Base-by-base conservation (phyloP, 2,888 invertebrate genomes). In the Tromatobia lineatoria region DNA sequence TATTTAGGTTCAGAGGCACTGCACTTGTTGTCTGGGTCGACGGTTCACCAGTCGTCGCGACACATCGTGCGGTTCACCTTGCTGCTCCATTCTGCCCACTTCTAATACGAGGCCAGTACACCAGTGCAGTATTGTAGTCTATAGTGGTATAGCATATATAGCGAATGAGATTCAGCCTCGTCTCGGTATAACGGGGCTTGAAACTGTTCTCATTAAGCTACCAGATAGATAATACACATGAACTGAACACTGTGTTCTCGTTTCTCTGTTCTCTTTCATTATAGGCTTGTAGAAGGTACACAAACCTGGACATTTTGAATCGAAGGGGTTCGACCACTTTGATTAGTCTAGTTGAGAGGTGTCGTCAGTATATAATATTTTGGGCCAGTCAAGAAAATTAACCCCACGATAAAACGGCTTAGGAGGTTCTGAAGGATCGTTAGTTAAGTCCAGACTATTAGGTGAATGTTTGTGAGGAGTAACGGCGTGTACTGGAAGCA, bases 201-300 rank as follows among this genome's bases (percentile, higher is more conserved):
- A 92, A 91, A 92, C 92, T 91, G 89, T 91, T 91, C 91, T 91
- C 92, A 92, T 92, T 92, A 92, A 92, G 91, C 90, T 88, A 87
- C 90, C 89, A 90, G 90, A 88, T 88, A 90, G 89, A 90, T 69
- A 75, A 77, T 64, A 71, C 61, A 77, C 59, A 67, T 61, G 45
- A 47, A 52, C 66, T 8, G 69, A 77, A 78, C 38, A 61, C 61
- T 29, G 77, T 45, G 34, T 59, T 59, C 71, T 34, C 61, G 45
- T 64, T 80, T 69, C 73, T 89, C 89, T 89, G 89, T 90, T 90
- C 89, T 90, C 87, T 90, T 90, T 89, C 90, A 91, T 90, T 90
- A 47, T 45, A 66, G 47, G 23, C 23, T 52, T n/a, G 34, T 29
- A 3, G 67, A 52, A 23, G 66, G 66, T 34, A 20, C 71, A 34